Evolutionary conservation across 2,888 invertebrate genomes (phyloP).

Genomic region (Heliconius hortense): DNA sequence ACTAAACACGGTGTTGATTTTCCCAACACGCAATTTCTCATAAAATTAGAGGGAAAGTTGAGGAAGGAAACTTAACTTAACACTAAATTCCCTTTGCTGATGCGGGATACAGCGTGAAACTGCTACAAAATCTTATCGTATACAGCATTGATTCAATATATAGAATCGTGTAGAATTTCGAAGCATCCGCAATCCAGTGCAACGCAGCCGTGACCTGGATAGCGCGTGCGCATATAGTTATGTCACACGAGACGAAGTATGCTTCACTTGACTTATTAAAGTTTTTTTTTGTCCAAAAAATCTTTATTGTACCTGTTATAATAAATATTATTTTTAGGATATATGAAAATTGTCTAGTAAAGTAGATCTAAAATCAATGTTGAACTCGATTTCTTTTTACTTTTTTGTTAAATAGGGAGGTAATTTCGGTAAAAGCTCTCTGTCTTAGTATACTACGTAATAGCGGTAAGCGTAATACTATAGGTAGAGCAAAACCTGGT

Average conservation of each 20-base stretch:
- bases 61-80: background rate
- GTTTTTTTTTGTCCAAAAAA: background rate
- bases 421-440: too few relatives aligned
- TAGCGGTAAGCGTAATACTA: too few relatives aligned
- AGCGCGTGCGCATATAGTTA: slow-evolving; percentile 34
- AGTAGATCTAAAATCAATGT: too few relatives aligned
- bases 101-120: background rate
- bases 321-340: background rate
- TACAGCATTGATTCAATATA: slow-evolving; percentile 21
- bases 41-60: too few relatives aligned
- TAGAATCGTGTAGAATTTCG: slow-evolving; percentile 29
- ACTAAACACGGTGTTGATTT: background rate
- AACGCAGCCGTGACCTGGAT: slow-evolving; percentile 71
- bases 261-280: background rate
- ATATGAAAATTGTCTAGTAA: background rate
- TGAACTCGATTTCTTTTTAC: too few relatives aligned
- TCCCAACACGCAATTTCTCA: background rate
- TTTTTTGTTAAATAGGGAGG: too few relatives aligned
- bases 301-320: too few relatives aligned
- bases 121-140: slow-evolving; percentile 2
- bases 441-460: too few relatives aligned
- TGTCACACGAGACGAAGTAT: slow-evolving; percentile 24
- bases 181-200: slow-evolving; percentile 62
- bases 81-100: slow-evolving; percentile 16
- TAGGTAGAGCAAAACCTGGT: too few relatives aligned